Evolutionary conservation across 2,797 vertebrate genomes (phyloP).

Genomic region (Coregonus ussuriensis): DNA sequence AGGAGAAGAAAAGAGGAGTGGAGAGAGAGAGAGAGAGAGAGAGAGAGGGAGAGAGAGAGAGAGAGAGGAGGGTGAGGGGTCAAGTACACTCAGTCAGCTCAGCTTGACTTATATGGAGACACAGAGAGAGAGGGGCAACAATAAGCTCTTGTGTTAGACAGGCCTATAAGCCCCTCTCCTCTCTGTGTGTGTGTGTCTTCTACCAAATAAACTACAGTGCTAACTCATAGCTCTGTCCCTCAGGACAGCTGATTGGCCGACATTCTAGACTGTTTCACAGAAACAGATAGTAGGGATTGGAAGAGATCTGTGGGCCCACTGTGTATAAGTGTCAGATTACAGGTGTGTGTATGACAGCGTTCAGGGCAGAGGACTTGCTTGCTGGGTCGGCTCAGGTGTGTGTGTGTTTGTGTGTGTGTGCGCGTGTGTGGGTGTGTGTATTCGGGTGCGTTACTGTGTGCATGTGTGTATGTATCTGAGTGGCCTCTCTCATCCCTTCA

Average conservation of each 20-base stretch:
- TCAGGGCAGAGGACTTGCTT: slow-evolving; percentile 11
- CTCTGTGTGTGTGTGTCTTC: slow-evolving; percentile 3
- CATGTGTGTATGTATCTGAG: not conserved
- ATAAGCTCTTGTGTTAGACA: slow-evolving; percentile 59
- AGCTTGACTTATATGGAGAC: slow-evolving; percentile 65
- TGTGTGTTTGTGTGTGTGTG: not conserved
- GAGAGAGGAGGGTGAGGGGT: slow-evolving; percentile 53
- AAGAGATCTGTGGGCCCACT: slow-evolving; percentile 14
- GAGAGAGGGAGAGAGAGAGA: slow-evolving; percentile 45
- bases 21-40: slow-evolving; percentile 29
- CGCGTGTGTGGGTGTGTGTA: not conserved
- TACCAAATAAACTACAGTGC: not conserved
- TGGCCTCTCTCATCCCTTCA: not conserved
- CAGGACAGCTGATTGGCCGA: slow-evolving; percentile 30
- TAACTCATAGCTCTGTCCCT: slow-evolving; percentile 22
- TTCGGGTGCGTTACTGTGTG: not conserved
- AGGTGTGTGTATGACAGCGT: slow-evolving; percentile 3
- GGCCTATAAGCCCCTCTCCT: slow-evolving; percentile 39
- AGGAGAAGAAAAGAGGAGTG: slow-evolving; percentile 40
- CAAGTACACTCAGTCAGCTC: slow-evolving; percentile 71
- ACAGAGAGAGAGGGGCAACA: slow-evolving; percentile 50
- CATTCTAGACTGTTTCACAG: not conserved
- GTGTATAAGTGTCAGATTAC: slow-evolving; percentile 23
- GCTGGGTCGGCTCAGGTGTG: not conserved
- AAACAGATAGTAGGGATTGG: slow-evolving; percentile 23